Evolutionary conservation across 2,797 vertebrate genomes (phyloP).

Genomic region (Malacoctenus gilli): DNA sequence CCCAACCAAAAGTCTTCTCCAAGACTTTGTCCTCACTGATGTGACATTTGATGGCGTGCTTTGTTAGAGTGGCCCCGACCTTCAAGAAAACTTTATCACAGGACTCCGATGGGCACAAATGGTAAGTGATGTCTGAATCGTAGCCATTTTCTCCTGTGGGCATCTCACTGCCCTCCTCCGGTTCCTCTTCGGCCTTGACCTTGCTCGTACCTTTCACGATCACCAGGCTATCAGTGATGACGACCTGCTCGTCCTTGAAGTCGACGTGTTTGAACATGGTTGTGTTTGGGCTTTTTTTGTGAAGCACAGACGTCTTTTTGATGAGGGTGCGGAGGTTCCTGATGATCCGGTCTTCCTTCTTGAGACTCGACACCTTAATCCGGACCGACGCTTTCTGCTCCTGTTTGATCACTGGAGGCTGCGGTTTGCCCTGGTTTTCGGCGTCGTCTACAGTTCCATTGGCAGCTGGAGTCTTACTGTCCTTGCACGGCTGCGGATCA

Average conservation of each 20-base stretch:
- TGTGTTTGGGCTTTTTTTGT: conserved; percentile 51
- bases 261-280: conserved; percentile 21
- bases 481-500: conserved; percentile 1
- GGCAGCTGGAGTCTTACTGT: conserved; percentile 28
- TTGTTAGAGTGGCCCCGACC: conserved; percentile 81
- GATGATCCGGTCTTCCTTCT: conserved; percentile 72
- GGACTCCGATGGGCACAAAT: conserved; percentile 84
- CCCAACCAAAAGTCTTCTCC: conserved; percentile 88
- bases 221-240: conserved; percentile 64
- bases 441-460: conserved; percentile 48
- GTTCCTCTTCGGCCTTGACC: conserved; percentile 13
- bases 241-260: conserved; percentile 72
- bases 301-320: conserved; percentile 60
- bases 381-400: conserved; percentile 38
- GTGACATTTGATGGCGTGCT: conserved; percentile 89
- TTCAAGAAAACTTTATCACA: conserved; percentile 83
- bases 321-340: conserved; percentile 71
- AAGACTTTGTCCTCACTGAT: conserved; percentile 87
- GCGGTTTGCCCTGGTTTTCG: conserved; percentile 17
- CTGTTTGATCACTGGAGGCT: conserved; percentile 2
- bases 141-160: conserved; percentile 45
- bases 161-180: background rate
- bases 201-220: conserved; percentile 43
- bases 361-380: conserved; percentile 49
- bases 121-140: conserved; percentile 43